Evolutionary conservation across 2,888 invertebrate genomes (phyloP).

Genomic region (Ectemnius continuus): DNA sequence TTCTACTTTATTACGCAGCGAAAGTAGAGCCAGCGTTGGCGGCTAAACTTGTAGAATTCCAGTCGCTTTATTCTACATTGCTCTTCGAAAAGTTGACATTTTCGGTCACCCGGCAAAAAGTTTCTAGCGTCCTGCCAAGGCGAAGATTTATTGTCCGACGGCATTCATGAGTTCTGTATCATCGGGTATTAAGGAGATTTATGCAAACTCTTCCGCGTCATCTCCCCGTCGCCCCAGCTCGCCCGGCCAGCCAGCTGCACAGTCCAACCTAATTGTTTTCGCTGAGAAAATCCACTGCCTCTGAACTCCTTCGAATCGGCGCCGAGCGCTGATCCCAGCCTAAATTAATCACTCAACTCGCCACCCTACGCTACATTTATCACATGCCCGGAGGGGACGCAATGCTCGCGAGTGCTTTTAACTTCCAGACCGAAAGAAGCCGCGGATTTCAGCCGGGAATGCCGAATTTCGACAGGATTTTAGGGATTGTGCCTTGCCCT

Average conservation of each 20-base stretch:
- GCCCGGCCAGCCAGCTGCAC: no score
- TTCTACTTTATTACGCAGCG: no score
- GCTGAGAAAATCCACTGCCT: constrained; percentile 20
- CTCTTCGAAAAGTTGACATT: no score
- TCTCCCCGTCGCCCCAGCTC: no score
- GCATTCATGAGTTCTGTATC: no score
- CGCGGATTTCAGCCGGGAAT: constrained; percentile 31
- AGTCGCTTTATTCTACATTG: not conserved
- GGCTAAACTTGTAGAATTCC: not conserved
- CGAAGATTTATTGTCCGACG: no score
- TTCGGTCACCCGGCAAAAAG: not conserved
- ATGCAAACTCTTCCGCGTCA: no score
- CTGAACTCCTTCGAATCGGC: constrained; percentile 19
- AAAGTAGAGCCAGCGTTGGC: no score
- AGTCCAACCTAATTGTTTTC: constrained; percentile 9
- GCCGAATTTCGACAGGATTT: not conserved
- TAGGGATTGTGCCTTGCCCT: no score
- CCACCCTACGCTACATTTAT: constrained; percentile 44
- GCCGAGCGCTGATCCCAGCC: constrained; percentile 11
- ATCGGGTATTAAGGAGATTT: no score
- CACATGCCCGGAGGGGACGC: constrained; percentile 26
- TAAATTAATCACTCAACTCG: constrained; percentile 37
- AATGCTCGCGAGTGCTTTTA: constrained; percentile 28
- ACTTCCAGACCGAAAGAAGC: constrained; percentile 18
- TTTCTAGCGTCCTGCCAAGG: not conserved